These are phyloP conservation scores for Galerucella nymphaeae DNA, from an alignment of 2,888 invertebrate genomes.

Conservation along the genomic window DNA sequence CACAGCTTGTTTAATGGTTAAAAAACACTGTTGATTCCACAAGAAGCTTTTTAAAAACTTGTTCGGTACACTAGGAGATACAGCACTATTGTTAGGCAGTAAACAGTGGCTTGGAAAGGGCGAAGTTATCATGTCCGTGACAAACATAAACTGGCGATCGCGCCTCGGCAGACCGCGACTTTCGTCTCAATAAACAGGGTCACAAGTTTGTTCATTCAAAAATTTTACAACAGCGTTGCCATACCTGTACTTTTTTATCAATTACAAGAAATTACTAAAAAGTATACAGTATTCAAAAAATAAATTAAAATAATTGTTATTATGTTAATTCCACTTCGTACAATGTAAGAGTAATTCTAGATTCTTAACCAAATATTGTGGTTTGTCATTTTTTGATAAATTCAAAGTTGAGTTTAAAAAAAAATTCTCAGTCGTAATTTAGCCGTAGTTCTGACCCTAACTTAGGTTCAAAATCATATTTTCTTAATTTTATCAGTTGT, in stretches of 20 bases:
- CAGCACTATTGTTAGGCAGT: constrained; percentile 63
- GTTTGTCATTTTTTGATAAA: too few relatives aligned
- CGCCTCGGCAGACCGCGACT: constrained; percentile 19
- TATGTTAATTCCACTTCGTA: too few relatives aligned
- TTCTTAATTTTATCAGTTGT: too few relatives aligned
- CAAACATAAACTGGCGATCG: constrained; percentile 63
- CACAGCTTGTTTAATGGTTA: constrained; percentile 58
- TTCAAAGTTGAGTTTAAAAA: too few relatives aligned
- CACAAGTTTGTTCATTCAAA: constrained; percentile 16
- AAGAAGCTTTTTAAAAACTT: constrained; percentile 58
- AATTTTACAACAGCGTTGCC: neutral
- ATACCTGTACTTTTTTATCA: too few relatives aligned
- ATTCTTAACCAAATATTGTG: too few relatives aligned
- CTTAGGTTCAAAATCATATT: too few relatives aligned
- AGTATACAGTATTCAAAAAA: too few relatives aligned
- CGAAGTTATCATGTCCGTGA: constrained; percentile 68
- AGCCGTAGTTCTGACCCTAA: too few relatives aligned
- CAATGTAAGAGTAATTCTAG: too few relatives aligned
- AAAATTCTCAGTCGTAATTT: too few relatives aligned
- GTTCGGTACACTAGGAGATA: constrained; percentile 39
- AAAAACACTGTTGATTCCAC: constrained; percentile 62
- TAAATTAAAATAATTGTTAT: too few relatives aligned
- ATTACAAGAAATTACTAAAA: neutral
- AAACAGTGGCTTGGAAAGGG: constrained; percentile 65
- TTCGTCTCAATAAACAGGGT: neutral